Base-by-base conservation (phyloP, 2,113 vertebrate species). In the Mastomys coucha region DNA sequence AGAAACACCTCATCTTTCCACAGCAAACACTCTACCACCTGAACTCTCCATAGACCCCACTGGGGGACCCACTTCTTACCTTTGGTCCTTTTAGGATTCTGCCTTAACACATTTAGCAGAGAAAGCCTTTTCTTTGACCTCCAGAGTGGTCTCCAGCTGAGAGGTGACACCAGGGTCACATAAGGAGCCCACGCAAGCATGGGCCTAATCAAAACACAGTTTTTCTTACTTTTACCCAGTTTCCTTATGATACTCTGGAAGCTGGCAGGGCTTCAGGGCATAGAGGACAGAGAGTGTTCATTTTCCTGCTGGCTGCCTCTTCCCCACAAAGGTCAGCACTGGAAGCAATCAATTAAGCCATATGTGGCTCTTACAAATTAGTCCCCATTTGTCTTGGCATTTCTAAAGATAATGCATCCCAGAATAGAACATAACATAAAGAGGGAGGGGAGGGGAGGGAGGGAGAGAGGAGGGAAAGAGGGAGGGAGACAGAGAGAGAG, bases 301-400 rank as follows among this genome's bases (percentile, higher is more conserved):
- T 67, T 90, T 84, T 88, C 85, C 70, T 88, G 56, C 49, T 10
- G 49, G 63, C 53, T 56, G 51, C 70, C 84, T 80, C 63, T 22
- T 96, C 77, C 70, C 89, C 90, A 94, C 20, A 92, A 96, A 97
- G 69, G 73, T 94, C 51, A 92, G 88, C 58, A 36, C 81, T 95
- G 88, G 89, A 90, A 94, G 20, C 85, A 97, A 95, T 82, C 89
- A 97, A 94, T 93, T 97, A 96, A 96, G 96, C 69, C 20, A 19
- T 45, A 88, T 96, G 93, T 58, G 97, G 28, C 91, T 24, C 91
- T 92, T 89, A 33, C 95, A 86, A 93, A 82, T 96, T 72, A 96
- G 28, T 56, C 92, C 33, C 89, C n/a, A 93, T 94, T 97, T 97
- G 90, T 91, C 90, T 97, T 2, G 0, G 93, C 76, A 65, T 97